phyloP scores from a whole-genome alignment of 2,113 vertebrate genomes.

The Macroglossus sobrinus region DNA sequence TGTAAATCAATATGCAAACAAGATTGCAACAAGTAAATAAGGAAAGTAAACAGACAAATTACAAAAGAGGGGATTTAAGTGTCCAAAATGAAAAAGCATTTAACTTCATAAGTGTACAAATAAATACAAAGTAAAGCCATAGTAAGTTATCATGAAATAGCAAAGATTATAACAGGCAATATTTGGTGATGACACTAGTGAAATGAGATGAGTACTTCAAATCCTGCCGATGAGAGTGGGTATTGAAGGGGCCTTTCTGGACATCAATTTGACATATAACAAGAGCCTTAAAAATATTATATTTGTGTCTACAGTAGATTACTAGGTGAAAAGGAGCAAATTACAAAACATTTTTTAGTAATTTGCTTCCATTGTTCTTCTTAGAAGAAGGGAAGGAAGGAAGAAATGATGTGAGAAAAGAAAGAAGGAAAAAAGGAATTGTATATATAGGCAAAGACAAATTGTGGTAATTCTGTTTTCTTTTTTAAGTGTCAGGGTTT shows the following conservation, averaged over 20 bases:
- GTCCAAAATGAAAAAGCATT: not conserved
- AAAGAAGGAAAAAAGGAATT: not conserved
- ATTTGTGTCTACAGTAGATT: not conserved
- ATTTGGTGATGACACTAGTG: not conserved
- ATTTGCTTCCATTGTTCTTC: not conserved
- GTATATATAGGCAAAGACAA: not conserved
- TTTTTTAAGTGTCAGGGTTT: not conserved
- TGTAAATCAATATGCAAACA: not conserved
- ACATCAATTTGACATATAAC: not conserved
- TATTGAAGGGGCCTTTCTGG: not conserved
- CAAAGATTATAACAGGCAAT: not conserved
- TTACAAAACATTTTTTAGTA: not conserved
- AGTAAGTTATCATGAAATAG: not conserved
- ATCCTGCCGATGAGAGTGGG: not conserved
- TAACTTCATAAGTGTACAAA: not conserved
- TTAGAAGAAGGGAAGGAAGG: not conserved
- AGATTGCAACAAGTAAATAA: not conserved
- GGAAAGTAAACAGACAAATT: not conserved
- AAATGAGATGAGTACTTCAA: not conserved
- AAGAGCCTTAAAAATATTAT: not conserved
- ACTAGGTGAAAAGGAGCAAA: not conserved
- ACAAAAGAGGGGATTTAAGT: not conserved
- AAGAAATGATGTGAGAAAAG: not conserved
- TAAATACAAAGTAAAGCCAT: not conserved
- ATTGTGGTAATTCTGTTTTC: not conserved